phyloP scores from a whole-genome alignment of 2,113 vertebrate species.

The Amphilophus citrinellus region DNA sequence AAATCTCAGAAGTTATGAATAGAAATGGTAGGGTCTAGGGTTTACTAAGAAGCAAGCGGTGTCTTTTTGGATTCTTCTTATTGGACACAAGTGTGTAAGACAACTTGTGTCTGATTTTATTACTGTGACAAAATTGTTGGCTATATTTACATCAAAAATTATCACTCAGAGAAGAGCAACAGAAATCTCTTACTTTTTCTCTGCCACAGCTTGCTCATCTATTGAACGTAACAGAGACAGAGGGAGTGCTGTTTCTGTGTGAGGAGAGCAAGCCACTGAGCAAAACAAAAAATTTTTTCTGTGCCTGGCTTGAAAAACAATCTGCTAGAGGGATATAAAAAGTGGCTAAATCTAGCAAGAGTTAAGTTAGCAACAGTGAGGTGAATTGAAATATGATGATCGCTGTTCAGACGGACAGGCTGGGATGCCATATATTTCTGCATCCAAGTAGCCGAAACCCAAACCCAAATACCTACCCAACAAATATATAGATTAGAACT shows the following conservation, averaged over 20 bases:
- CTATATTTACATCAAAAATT: constrained; percentile 1
- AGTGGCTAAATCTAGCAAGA: background rate
- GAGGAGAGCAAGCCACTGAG: background rate
- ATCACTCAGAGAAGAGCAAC: background rate
- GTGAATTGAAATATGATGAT: background rate
- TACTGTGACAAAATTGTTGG: background rate
- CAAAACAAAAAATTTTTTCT: background rate
- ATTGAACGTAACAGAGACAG: too few species aligned
- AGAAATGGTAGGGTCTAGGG: background rate
- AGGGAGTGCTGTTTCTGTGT: background rate
- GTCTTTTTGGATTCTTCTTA: background rate
- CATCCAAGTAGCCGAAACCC: background rate
- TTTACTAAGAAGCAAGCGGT: background rate
- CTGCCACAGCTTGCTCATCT: too few species aligned
- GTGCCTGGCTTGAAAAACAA: background rate
- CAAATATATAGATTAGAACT: background rate
- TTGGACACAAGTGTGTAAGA: too few species aligned
- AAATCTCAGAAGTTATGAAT: background rate
- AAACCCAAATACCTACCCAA: background rate
- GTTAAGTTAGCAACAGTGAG: background rate
- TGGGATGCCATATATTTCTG: background rate
- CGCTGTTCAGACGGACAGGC: background rate
- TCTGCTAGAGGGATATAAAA: background rate
- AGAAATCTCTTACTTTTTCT: background rate
- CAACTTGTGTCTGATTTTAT: background rate